phyloP scores from a whole-genome alignment of 1,140 invertebrate species.

The Drepana arcuata region DNA sequence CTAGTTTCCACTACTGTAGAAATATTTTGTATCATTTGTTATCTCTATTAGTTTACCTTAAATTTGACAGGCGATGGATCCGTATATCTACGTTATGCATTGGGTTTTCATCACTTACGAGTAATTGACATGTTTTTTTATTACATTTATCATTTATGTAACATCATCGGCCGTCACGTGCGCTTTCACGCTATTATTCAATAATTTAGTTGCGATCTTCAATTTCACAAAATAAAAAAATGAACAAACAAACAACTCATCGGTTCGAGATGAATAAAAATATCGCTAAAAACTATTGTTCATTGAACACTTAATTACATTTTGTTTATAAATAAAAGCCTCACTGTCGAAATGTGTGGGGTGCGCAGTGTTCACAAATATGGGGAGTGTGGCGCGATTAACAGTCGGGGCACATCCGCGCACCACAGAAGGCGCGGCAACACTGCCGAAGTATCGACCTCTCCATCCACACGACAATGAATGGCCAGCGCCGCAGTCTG shows the following conservation, averaged over 20 bases:
- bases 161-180: slow-evolving; percentile 12
- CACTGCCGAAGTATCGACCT: slow-evolving; percentile 55
- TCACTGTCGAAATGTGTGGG: slow-evolving; percentile 12
- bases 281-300: slow-evolving; percentile 3
- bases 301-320: slow-evolving; percentile 10
- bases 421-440: slow-evolving; percentile 36
- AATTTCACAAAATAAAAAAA: slow-evolving; percentile 5
- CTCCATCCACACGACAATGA: slow-evolving; percentile 41
- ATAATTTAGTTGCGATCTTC: slow-evolving; percentile 10
- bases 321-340: slow-evolving; percentile 55
- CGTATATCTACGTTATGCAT: no score
- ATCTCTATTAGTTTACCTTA: no score
- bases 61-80: no score
- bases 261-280: slow-evolving; percentile 6
- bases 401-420: slow-evolving; percentile 22
- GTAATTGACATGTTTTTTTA: no score
- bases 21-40: no score
- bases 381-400: slow-evolving; percentile 10
- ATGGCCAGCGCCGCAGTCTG: slow-evolving; percentile 49
- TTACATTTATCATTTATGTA: slow-evolving; percentile 22
- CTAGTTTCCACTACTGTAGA: no score
- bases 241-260: neutral
- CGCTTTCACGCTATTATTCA: slow-evolving; percentile 17
- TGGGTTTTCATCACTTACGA: no score
- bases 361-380: slow-evolving; percentile 20